phyloP scores from a whole-genome alignment of 2,113 vertebrate genomes.

The Enhydra lutris region DNA sequence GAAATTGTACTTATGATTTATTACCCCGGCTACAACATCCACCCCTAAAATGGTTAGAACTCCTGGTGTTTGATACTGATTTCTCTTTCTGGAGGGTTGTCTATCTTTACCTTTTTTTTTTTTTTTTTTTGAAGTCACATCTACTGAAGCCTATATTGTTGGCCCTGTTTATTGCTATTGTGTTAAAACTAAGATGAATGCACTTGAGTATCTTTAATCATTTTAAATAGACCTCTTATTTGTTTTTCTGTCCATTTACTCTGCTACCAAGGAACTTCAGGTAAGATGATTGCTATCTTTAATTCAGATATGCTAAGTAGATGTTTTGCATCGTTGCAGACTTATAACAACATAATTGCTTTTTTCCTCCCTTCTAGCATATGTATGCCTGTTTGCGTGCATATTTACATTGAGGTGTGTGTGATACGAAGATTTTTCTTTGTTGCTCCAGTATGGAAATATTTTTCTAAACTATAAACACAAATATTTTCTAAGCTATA shows the following conservation, averaged over 20 bases:
- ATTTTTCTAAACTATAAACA: slow-evolving; percentile 54
- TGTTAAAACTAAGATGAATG: slow-evolving; percentile 70
- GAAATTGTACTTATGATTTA: neutral
- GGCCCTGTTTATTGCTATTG: slow-evolving; percentile 48
- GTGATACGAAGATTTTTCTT: slow-evolving; percentile 44
- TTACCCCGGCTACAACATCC: neutral
- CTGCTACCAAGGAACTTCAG: slow-evolving; percentile 95
- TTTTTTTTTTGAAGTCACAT: neutral
- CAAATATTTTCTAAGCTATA: slow-evolving; percentile 45
- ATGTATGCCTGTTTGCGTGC: slow-evolving; percentile 26
- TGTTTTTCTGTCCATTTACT: slow-evolving; percentile 90
- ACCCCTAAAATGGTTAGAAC: neutral
- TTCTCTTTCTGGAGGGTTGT: neutral
- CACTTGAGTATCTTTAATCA: slow-evolving; percentile 71
- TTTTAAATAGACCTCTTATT: slow-evolving; percentile 88
- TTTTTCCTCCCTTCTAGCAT: slow-evolving; percentile 52
- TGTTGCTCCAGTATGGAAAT: slow-evolving; percentile 58
- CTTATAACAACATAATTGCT: slow-evolving; percentile 76
- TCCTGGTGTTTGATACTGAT: slow-evolving; percentile 23
- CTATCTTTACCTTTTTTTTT: slow-evolving; percentile 5
- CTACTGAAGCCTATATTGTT: slow-evolving; percentile 58
- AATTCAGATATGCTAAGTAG: slow-evolving; percentile 75
- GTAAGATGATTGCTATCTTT: slow-evolving; percentile 87
- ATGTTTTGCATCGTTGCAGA: slow-evolving; percentile 76
- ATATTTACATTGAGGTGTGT: slow-evolving; percentile 9